Conservation (phyloP, 2,888 invertebrate genomes). For the Rotaria sp. region DNA sequence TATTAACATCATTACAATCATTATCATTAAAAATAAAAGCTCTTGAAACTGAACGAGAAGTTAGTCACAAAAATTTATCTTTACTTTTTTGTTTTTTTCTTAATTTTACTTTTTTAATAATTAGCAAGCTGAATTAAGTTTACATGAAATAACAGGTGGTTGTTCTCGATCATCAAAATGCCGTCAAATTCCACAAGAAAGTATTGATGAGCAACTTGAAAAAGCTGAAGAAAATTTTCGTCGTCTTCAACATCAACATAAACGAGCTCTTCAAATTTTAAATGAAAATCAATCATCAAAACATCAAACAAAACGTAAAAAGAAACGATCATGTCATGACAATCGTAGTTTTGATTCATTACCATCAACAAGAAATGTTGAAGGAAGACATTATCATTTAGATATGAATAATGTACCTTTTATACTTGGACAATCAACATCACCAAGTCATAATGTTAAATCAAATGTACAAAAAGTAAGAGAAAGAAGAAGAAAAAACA, state of each 20-base stretch:
- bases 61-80: not conserved
- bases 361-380: not conserved
- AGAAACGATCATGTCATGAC: not conserved
- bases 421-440: not conserved
- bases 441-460: conserved; percentile 21
- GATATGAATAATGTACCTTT: not conserved
- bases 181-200: too few species aligned
- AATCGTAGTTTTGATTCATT: not conserved
- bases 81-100: not conserved
- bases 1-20: not conserved
- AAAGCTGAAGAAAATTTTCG: not conserved
- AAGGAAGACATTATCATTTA: not conserved
- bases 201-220: not conserved
- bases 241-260: not conserved
- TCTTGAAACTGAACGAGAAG: conserved; percentile 9
- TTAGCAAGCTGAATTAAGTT: not conserved
- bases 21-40: conserved; percentile 14
- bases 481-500: not conserved
- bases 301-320: not conserved
- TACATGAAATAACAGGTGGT: not conserved
- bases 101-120: not conserved
- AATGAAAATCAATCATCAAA: not conserved
- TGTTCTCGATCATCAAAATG: not conserved
- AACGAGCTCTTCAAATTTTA: not conserved
- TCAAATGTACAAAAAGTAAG: conserved; percentile 8